A percentile compares a stretch with the other conserved stretches of the same genome.
Evolutionary conservation across 2,113 vertebrate genomes (phyloP).

Genomic region (Otocyon megalotis): DNA sequence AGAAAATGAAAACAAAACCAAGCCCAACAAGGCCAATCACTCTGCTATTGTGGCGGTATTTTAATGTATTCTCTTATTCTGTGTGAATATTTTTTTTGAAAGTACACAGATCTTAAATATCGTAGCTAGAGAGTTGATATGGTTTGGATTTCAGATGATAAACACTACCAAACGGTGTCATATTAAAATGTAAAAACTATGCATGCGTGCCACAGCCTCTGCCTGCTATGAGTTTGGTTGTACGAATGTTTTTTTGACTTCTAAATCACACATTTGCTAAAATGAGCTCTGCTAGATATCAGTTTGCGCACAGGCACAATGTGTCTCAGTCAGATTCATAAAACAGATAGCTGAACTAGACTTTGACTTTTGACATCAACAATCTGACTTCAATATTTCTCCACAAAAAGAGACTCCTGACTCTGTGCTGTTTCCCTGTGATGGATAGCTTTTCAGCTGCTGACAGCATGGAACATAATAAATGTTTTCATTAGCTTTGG

Average conservation of each 20-base stretch:
- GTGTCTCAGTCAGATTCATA: slow-evolving; percentile 91
- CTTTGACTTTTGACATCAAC: slow-evolving; percentile 92
- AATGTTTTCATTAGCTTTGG: slow-evolving; percentile 86
- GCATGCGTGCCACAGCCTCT: slow-evolving; percentile 88
- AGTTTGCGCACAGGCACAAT: slow-evolving; percentile 90
- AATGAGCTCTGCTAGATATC: slow-evolving; percentile 90
- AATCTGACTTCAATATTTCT: slow-evolving; percentile 93
- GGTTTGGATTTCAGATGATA: slow-evolving; percentile 82
- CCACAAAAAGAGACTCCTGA: slow-evolving; percentile 88
- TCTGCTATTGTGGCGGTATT: slow-evolving; percentile 58
- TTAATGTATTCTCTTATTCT: slow-evolving; percentile 73
- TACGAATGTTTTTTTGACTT: slow-evolving; percentile 90
- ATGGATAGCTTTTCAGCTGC: slow-evolving; percentile 89
- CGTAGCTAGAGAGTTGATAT: slow-evolving; percentile 75
- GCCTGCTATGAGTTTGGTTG: slow-evolving; percentile 87
- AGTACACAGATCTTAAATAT: slow-evolving; percentile 78
- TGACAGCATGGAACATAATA: slow-evolving; percentile 87
- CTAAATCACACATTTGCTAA: slow-evolving; percentile 91
- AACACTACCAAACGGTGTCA: slow-evolving; percentile 86
- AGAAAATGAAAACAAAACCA: slow-evolving; percentile 71
- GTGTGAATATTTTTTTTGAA: slow-evolving; percentile 62
- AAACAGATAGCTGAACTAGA: slow-evolving; percentile 91
- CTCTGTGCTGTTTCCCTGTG: slow-evolving; percentile 86
- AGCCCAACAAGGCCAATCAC: slow-evolving; percentile 64
- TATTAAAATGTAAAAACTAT: slow-evolving; percentile 88